Base-by-base conservation (phyloP, 2,888 invertebrate species). In the Metopia argyrocephala region DNA sequence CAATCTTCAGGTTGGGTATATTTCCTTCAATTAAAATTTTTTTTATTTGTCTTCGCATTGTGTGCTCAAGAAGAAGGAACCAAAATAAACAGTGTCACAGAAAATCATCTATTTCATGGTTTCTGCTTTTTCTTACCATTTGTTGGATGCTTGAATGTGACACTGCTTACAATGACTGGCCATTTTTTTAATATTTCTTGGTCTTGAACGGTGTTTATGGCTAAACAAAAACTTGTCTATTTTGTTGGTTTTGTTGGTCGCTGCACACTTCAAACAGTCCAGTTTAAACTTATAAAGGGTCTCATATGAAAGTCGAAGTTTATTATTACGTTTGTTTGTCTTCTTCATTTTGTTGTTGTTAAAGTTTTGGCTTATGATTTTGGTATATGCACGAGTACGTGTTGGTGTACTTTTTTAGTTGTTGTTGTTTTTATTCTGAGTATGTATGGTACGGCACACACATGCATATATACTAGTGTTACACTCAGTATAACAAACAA, bases 311-410 rank as follows among this genome's bases (percentile, higher is more conserved):
- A 64, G 64, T 46, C 65, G 54, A 74, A 69, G 74, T 65, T 62
- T 68, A 61, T 48, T 74, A 48, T 69, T 45, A 38, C 71, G 61
- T 50, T 69, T 38, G 15, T 4, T 57, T 65, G 23, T 50, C 28
- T 65, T 45, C 5, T 23, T 12, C 20, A 2, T 69, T 31, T 52
- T 65, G 57, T 52, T 69, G 65, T 66, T 62, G 50, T 81, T 66
- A 48, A 57, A 70, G 71, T 57, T 76, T 76, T 80, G 73, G 69
- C 80, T 78, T 74, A 78, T 75, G 78, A 78, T 73, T 69, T 76
- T 80, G 71, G 76, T 71, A 76, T 69, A 73, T 20, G 38, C 56
- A n/a, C n/a, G n/a, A n/a, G n/a, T n/a, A n/a, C 25, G 61, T 71
- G 56, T 20, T 59, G 69, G 27, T 50, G 50, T 64, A 54, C 28